Evolutionary conservation across 1,140 invertebrate species (phyloP), one percentile per base, ranked within the genome.

Genomic region (Phenacoccus solenopsis): DNA sequence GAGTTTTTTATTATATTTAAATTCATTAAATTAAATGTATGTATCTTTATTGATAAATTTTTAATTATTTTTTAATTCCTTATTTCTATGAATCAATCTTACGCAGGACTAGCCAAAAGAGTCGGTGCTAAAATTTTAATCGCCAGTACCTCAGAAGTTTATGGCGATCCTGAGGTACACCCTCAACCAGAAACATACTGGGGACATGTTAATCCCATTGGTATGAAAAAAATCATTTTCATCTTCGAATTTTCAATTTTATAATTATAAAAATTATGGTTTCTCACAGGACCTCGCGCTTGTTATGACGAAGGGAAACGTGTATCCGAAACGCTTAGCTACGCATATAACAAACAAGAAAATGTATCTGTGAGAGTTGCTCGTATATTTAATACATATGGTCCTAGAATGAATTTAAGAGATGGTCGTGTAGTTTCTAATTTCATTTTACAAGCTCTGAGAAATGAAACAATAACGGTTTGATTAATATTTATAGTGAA

Each of bases 231-330:
- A 12, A 5, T 3, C 22, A 25, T n/a, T 67, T 27, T 24, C 7
- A 12, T 27, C 7, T 13, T 7, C 64, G n/a, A 28, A 12, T 69
- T 27, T 35, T 20, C n/a, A 32, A 32, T 69, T 9, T 69, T 20
- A 5, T n/a, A 35, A 30, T 28, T 1, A 69, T 13, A 5, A 4
- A 38, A n/a, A n/a, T n/a, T n/a, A n/a, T n/a, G n/a, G n/a, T n/a
- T n/a, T n/a, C n/a, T n/a, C 79, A 68, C 73, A 88, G 89, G 89
- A n/a, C 90, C 90, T 0, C 81, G 98, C 73, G 93, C 96, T 0
- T 99, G 98, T 81, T 99, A 99, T 78, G 98, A 99, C 79, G 98
- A 99, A 82, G 96, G 95, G 0, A 99, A 99, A 81, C 83, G 97
- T 69, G 94, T 98, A 3, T 92, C 97, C 0, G 97, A 99, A 80